These are phyloP conservation scores for Schizothorax lantsangensis DNA, from an alignment of 2,797 vertebrate genomes.

Conservation along the genomic window DNA sequence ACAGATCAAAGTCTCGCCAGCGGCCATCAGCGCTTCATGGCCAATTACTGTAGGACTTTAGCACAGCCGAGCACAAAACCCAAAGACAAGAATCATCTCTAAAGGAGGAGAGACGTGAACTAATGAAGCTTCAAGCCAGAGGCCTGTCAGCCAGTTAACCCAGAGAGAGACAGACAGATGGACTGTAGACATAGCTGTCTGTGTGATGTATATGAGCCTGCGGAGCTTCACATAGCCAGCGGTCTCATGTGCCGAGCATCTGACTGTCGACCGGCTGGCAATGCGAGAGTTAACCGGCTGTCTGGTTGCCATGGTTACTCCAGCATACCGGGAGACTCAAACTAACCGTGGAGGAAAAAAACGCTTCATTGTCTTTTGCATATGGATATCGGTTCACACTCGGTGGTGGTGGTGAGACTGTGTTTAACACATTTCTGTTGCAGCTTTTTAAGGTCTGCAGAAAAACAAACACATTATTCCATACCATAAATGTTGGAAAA, in stretches of 20 bases:
- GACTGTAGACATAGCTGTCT: background rate
- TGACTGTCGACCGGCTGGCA: background rate
- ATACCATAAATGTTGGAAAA: too few relatives aligned
- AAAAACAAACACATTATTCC: background rate
- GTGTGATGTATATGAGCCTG: background rate
- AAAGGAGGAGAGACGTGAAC: background rate
- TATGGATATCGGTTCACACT: slow-evolving; percentile 37
- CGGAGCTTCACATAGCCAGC: slow-evolving; percentile 11
- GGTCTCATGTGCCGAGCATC: slow-evolving; percentile 20
- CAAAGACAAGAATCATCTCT: background rate
- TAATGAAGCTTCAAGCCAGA: background rate
- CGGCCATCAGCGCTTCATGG: background rate
- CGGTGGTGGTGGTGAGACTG: background rate
- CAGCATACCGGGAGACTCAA: slow-evolving; percentile 27
- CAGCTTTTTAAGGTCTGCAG: background rate
- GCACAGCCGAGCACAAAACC: slow-evolving; percentile 5
- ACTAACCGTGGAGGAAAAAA: slow-evolving; percentile 8
- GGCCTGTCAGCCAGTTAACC: background rate
- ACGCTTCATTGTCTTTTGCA: slow-evolving; percentile 27
- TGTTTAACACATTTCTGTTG: slow-evolving; percentile 11
- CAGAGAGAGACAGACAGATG: background rate
- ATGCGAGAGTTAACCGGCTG: background rate
- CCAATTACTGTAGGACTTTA: slow-evolving; percentile 12
- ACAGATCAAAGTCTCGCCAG: slow-evolving; percentile 25
- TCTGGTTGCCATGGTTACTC: slow-evolving; percentile 55